Evolutionary conservation across 1,140 invertebrate genomes (phyloP), one percentile per base, ranked within the genome.

Genomic region (Platorchestia sp.): DNA sequence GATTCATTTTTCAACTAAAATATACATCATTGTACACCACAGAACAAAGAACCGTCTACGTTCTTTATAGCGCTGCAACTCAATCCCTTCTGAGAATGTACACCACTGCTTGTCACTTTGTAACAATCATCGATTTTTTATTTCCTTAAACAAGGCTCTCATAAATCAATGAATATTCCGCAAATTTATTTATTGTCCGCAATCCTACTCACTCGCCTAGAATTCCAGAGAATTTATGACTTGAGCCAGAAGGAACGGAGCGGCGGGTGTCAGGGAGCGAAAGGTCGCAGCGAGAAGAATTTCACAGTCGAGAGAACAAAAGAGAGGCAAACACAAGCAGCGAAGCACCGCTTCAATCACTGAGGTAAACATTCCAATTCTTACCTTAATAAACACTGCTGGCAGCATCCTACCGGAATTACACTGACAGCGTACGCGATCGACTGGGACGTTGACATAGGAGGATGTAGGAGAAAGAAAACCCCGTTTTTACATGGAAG

Each of bases 271-370:
- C 87, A 89, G 87, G 42, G 87, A 89, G n/a, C 87, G 87, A 89
- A 89, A 89, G 87, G 87, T 89, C 87, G 87, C 36, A 19, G n/a
- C 41, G 87, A 5, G 41, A 44, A 89, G 87, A 89, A 89, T 89
- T 89, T 89, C 87, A 89, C 87, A 89, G 87, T 89, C 87, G 87
- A 89, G 87, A 42, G 87, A 89, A 89, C 87, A 89, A 89, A 89
- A 89, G 87, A 89, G 87, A 89, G 87, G 87, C 87, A 89, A 89
- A 89, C 87, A 89, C 87, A 89, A 89, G 87, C 87, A 89, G 87
- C n/a, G 87, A 42, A 14, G 87, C 22, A 89, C 87, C 87, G 87
- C 87, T 89, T 89, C 87, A 89, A 89, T 89, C 87, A 89, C 87
- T 89, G 87, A 44, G 87, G 87, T 89, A 89, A 89, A 89, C 87